Evolutionary conservation across 2,113 vertebrate genomes (phyloP).

Genomic region (Pavo muticus): DNA sequence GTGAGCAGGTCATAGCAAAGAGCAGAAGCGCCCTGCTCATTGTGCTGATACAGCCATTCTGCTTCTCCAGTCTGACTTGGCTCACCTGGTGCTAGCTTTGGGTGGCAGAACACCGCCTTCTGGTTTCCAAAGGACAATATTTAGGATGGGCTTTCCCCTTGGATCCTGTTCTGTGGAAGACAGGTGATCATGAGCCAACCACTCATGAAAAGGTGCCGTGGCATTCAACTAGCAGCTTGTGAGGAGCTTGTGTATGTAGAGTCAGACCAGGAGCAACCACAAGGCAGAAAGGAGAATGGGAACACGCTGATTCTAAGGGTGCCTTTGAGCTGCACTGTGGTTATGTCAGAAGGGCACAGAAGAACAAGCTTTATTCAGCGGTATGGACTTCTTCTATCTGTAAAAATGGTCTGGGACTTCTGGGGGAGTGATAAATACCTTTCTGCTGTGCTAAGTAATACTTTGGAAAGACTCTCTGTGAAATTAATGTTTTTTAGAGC

Average conservation of each 20-base stretch:
- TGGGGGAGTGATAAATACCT: neutral
- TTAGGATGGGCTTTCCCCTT: neutral
- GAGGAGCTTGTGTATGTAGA: neutral
- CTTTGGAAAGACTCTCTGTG: neutral
- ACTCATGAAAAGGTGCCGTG: neutral
- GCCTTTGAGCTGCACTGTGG: neutral
- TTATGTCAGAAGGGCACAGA: neutral
- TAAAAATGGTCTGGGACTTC: neutral
- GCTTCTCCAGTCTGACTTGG: neutral
- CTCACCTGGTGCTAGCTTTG: neutral
- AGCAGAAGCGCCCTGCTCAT: neutral
- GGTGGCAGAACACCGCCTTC: neutral
- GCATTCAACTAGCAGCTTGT: neutral
- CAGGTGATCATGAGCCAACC: neutral
- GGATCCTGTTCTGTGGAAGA: neutral
- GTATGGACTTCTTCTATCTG: neutral
- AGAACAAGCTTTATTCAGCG: neutral
- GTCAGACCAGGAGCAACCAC: neutral
- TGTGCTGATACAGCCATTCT: conserved; percentile 44
- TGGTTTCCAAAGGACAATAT: conserved; percentile 16
- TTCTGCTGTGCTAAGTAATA: neutral
- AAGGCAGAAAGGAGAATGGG: conserved; percentile 1
- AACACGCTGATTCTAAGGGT: neutral
- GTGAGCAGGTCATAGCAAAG: conserved; percentile 10
- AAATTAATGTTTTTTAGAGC: neutral